Evolutionary conservation across 53 echinoderm and acorn worm genomes (phyloP).

Genomic region (Crossaster papposus): DNA sequence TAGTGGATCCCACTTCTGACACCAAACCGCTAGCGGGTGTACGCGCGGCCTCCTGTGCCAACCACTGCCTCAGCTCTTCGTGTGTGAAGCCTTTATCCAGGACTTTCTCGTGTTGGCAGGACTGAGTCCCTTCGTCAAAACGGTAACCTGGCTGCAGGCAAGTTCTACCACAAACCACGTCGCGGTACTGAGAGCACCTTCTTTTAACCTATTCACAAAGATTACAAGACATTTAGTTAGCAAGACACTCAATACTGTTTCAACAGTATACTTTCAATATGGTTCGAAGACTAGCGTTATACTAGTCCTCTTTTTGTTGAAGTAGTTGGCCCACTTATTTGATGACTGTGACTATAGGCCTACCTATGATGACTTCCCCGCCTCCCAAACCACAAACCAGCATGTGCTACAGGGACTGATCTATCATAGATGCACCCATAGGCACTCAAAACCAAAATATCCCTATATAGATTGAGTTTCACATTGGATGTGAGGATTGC

Average conservation of each 20-base stretch:
- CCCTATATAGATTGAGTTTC: no score
- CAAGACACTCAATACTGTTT: neutral
- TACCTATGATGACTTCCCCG: no score
- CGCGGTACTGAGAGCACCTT: neutral
- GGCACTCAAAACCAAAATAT: no score
- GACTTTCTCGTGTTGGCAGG: slow-evolving; percentile 42
- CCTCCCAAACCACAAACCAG: no score
- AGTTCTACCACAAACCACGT: slow-evolving; percentile 4
- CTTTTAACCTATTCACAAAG: slow-evolving; percentile 3
- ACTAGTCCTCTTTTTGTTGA: no score
- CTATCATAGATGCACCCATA: no score
- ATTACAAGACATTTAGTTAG: neutral
- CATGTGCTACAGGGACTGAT: no score
- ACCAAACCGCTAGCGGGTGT: neutral
- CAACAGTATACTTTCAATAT: no score
- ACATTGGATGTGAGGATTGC: no score
- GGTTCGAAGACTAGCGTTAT: no score
- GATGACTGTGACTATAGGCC: no score
- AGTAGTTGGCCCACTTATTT: no score
- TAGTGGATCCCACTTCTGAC: slow-evolving; percentile 31
- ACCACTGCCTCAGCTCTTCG: slow-evolving; percentile 18
- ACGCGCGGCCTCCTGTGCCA: neutral
- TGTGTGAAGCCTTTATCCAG: slow-evolving; percentile 21
- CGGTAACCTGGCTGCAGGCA: slow-evolving; percentile 22
- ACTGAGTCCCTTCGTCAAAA: slow-evolving; percentile 38